Conservation (phyloP, 1,140 invertebrate genomes). For the Cydia splendana region DNA sequence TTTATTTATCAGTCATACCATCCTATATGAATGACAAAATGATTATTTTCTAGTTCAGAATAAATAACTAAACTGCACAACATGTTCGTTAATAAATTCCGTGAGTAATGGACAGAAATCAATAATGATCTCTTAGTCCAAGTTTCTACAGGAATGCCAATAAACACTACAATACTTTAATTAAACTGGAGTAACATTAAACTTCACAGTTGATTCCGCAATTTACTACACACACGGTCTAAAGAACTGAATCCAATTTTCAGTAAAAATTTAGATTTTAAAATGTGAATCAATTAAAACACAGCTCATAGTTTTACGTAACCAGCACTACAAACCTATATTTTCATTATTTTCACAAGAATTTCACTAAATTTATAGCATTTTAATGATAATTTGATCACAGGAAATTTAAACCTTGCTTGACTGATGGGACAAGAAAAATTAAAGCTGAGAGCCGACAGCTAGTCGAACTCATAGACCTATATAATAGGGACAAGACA, state of each 20-base stretch:
- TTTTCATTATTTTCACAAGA: neutral
- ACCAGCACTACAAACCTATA: neutral
- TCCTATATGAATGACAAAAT: too few relatives aligned
- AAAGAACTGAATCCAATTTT: neutral
- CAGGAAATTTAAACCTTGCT: slow-evolving; percentile 2
- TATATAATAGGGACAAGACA: too few relatives aligned
- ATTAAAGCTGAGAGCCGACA: neutral
- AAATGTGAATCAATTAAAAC: neutral
- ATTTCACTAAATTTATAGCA: neutral
- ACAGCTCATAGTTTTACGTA: neutral
- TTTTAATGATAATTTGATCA: neutral
- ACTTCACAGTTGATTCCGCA: neutral
- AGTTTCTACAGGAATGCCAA: neutral
- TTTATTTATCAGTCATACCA: too few relatives aligned
- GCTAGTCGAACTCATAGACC: neutral
- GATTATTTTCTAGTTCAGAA: too few relatives aligned
- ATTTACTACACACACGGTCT: neutral
- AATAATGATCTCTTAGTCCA: neutral
- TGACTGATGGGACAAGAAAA: neutral
- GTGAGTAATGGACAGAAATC: neutral
- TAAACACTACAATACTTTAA: neutral
- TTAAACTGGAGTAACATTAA: neutral
- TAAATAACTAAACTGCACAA: too few relatives aligned
- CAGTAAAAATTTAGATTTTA: neutral
- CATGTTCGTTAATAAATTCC: neutral